Base-by-base conservation (phyloP, 2,113 vertebrate species). In the Merops nubicus region DNA sequence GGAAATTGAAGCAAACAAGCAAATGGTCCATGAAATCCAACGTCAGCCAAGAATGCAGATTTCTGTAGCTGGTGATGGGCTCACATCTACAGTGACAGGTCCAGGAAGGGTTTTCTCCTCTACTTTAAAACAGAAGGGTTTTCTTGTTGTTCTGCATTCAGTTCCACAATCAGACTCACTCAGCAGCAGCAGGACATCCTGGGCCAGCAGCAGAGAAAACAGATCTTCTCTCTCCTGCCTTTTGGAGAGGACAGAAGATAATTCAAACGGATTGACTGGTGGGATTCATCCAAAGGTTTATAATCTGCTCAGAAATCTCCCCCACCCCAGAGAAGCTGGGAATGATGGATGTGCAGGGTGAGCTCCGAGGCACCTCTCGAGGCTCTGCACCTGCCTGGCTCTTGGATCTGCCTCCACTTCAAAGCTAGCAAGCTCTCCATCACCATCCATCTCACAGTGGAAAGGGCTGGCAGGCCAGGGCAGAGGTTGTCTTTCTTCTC, bases 391-490 rank as follows among this genome's bases (percentile, higher is more conserved):
- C 89, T 91, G 74, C 74, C 38, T 0, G 1, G 16, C 12, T 36
- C 79, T 80, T 36, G 73, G 43, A n/a, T 59, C 62, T 2, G 0
- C 43, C 62, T 42, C 50, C 43, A 23, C 26, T 75, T 83, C 92
- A 84, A 84, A 91, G 88, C 77, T 22, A 34, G 7, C 0, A 6
- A 87, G 28, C 6, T 40, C 36, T 83, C 68, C 62, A 15, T 75
- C 54, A 29, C 62, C 54, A 22, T 11, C 15, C 0, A 0, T 22
- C n/a, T 29, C 25, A 1, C 36, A 9, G 8, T 7, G 26, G 28
- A 20, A 29, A 14, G 42, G 48, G 48, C 21, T 3, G 3, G 53
- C 28, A 25, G 86, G 22, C n/a, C 0, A 0, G 67, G 88, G 78
- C 47, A 63, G 78, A 33, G 54, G 60, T 45, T 12, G 65, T 11